Conservation (phyloP, 2,888 invertebrate species). For the Ophonus ardosiacus region DNA sequence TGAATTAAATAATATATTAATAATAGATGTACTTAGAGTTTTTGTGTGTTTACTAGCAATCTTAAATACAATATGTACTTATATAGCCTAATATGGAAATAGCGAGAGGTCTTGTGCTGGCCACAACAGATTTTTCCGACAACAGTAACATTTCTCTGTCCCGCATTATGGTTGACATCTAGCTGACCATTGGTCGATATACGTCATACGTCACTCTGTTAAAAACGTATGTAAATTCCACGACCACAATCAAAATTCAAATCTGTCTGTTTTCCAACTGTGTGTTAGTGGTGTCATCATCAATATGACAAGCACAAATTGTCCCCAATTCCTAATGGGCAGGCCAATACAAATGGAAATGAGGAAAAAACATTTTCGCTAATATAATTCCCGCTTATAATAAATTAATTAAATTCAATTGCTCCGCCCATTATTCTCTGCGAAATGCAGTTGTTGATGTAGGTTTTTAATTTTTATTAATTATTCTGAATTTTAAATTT, state of each 20-base stretch:
- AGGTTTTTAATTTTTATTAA: no score
- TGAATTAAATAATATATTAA: no score
- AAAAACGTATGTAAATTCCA: neutral
- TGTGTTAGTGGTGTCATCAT: conserved; percentile 1
- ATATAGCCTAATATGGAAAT: no score
- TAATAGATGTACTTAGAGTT: no score
- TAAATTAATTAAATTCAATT: neutral
- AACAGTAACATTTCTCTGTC: no score
- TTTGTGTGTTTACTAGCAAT: no score
- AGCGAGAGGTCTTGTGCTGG: no score
- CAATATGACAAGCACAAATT: conserved; percentile 40
- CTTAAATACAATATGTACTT: no score
- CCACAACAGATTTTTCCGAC: no score
- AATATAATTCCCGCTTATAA: conserved; percentile 9
- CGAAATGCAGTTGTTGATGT: no score
- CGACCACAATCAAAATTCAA: neutral
- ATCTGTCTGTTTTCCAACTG: neutral
- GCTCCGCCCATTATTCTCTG: neutral
- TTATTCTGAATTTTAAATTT: no score
- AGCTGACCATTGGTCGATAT: neutral
- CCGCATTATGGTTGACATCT: no score
- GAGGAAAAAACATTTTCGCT: neutral
- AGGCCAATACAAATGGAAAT: neutral
- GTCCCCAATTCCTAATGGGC: conserved; percentile 29
- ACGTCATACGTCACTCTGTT: neutral